Percentiles rank a stretch among this genome's conserved stretches.
Evolutionary conservation across 30 jellyfish, hydroid and myxozoan genomes (phyloP).

Genomic region (Chironex yamaguchii): DNA sequence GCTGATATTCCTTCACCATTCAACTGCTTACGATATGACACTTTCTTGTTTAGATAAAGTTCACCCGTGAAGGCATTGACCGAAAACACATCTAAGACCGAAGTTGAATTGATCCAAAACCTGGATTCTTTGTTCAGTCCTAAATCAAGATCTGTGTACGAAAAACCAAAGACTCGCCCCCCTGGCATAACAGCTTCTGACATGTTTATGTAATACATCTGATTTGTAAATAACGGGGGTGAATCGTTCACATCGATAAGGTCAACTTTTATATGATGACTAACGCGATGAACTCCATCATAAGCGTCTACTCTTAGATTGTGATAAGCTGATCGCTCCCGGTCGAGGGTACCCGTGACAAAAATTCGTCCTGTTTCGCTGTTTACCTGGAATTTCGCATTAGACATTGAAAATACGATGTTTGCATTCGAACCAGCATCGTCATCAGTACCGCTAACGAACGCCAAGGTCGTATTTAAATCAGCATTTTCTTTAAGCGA

Average conservation of each 20-base stretch:
- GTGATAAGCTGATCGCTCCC: conserved; percentile 35
- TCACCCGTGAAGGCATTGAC: conserved; percentile 54
- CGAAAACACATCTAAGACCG: conserved; percentile 36
- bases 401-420: conserved; percentile 33
- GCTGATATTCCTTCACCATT: neutral
- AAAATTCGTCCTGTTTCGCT: conserved; percentile 50
- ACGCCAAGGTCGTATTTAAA: conserved; percentile 30
- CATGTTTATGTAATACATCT: conserved; percentile 10
- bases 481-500: conserved; percentile 38
- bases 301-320: conserved; percentile 23
- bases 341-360: conserved; percentile 19
- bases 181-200: conserved; percentile 50
- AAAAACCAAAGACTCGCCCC: conserved; percentile 11
- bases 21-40: conserved; percentile 12
- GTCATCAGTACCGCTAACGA: conserved; percentile 73
- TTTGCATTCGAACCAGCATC: conserved; percentile 74
- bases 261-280: conserved; percentile 19
- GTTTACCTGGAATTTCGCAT: conserved; percentile 32
- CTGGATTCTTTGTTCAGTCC: conserved; percentile 39
- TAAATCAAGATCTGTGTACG: conserved; percentile 50
- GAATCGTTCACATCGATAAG: conserved; percentile 74
- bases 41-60: conserved; percentile 22
- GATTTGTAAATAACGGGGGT: conserved; percentile 61
- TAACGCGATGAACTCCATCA: conserved; percentile 32
- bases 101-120: conserved; percentile 51